These are phyloP conservation scores for Oreochromis tanganicae DNA, from an alignment of 2,113 vertebrate genomes.

Conservation along the genomic window DNA sequence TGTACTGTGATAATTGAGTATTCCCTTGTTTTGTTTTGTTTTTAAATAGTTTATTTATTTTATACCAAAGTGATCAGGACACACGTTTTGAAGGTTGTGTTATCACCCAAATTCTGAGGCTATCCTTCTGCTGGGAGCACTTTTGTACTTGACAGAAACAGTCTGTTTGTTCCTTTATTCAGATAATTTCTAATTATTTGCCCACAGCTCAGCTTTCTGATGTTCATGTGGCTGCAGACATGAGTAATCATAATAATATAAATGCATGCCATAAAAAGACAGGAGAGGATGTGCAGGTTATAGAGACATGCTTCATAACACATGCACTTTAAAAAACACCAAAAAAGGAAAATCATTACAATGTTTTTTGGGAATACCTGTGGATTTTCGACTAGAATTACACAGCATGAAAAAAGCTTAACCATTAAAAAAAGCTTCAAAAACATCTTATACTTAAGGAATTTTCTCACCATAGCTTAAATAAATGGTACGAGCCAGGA, in stretches of 20 bases:
- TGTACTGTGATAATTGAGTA: background rate
- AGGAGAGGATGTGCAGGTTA: background rate
- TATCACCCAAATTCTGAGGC: background rate
- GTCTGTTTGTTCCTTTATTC: background rate
- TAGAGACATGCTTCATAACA: background rate
- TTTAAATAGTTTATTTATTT: background rate
- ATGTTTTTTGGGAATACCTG: background rate
- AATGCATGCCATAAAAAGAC: background rate
- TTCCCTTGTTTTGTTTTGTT: accelerated
- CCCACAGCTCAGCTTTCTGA: background rate
- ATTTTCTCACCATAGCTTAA: background rate
- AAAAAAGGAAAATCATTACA: background rate
- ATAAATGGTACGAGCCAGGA: background rate
- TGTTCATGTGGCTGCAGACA: background rate
- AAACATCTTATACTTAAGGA: background rate
- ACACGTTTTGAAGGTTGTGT: background rate
- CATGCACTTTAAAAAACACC: background rate
- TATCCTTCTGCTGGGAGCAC: too few relatives aligned
- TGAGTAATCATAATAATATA: background rate
- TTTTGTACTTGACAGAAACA: background rate
- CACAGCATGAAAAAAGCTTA: background rate
- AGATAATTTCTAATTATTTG: background rate
- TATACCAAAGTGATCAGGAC: background rate
- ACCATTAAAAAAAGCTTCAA: background rate
- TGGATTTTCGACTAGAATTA: background rate